phyloP scores from a whole-genome alignment of 1,140 invertebrate species.

The Riptortus pedestris region DNA sequence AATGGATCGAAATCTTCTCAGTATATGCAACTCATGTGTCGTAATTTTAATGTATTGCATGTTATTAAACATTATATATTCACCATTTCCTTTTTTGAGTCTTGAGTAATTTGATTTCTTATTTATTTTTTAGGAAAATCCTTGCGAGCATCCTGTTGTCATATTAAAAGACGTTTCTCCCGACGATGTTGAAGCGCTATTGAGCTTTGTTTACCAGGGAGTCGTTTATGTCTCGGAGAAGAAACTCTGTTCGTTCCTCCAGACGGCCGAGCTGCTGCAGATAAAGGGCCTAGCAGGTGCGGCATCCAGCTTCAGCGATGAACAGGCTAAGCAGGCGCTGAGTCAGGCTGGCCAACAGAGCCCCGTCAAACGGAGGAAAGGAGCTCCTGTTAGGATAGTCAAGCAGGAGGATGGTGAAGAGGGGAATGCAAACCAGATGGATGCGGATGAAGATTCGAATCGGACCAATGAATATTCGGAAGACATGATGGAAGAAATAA shows the following conservation, averaged over 20 bases:
- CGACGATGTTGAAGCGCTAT: conserved; percentile 61
- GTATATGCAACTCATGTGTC: no score
- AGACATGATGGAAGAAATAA: conserved; percentile 21
- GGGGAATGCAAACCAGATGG: conserved; percentile 24
- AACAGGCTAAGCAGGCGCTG: conserved; percentile 16
- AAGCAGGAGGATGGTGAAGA: conserved; percentile 29
- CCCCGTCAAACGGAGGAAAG: conserved; percentile 30
- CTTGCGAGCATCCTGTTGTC: conserved; percentile 74
- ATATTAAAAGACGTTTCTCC: conserved; percentile 70
- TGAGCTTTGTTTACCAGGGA: conserved; percentile 78
- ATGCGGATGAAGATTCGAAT: conserved; percentile 17
- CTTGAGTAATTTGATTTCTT: no score
- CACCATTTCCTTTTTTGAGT: no score
- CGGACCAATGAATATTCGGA: conserved; percentile 3
- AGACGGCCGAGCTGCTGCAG: conserved; percentile 76
- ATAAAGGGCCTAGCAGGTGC: conserved; percentile 73
- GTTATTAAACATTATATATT: no score
- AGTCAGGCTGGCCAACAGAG: conserved; percentile 3
- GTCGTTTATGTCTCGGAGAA: conserved; percentile 85
- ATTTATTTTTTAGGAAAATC: conserved; percentile 71
- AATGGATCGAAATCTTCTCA: no score
- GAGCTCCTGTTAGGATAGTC: conserved; percentile 29
- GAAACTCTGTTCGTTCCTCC: conserved; percentile 72
- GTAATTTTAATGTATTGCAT: no score
- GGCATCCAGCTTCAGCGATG: conserved; percentile 32